phyloP scores from a whole-genome alignment of 2,797 vertebrate genomes.

The Centropyge bicolor region DNA sequence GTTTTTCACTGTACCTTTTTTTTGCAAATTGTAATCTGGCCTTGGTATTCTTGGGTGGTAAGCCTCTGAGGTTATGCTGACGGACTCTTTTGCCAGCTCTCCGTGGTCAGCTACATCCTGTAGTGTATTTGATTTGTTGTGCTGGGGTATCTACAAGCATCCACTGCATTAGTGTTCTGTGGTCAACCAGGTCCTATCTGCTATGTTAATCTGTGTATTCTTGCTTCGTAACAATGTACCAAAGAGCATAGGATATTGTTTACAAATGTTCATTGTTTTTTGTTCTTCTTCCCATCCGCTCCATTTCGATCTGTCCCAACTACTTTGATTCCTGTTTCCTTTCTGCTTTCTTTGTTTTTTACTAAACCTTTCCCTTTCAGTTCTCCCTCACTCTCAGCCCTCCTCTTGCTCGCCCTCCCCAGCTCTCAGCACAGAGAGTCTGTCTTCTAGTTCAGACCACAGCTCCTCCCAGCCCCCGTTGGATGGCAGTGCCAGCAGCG shows the following conservation, averaged over 20 bases:
- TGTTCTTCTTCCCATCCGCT: conserved; percentile 33
- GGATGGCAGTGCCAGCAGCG: conserved; percentile 67
- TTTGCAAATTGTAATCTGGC: neutral
- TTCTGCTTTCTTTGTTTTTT: conserved; percentile 27
- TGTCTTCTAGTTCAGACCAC: conserved; percentile 88
- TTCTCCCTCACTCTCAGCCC: conserved; percentile 88
- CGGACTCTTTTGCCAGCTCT: neutral
- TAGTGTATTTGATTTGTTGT: neutral
- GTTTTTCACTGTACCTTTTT: neutral
- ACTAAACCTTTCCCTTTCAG: conserved; percentile 78
- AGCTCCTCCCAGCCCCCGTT: conserved; percentile 80
- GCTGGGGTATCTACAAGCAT: neutral
- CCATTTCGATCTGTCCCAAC: conserved; percentile 19
- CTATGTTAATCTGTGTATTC: neutral
- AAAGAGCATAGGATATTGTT: conserved; percentile 3
- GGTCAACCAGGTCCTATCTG: neutral
- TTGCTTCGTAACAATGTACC: neutral
- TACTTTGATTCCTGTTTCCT: conserved; percentile 39
- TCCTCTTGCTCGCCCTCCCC: conserved; percentile 92
- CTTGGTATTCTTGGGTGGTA: neutral
- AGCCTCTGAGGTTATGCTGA: conserved; percentile 6
- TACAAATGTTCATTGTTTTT: conserved; percentile 37
- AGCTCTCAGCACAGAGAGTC: conserved; percentile 94
- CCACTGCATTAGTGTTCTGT: neutral
- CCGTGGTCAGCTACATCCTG: neutral